Evolutionary conservation across 2,888 invertebrate species (phyloP), one percentile per base, ranked within the genome.

Genomic region (Epinotia ramella): DNA sequence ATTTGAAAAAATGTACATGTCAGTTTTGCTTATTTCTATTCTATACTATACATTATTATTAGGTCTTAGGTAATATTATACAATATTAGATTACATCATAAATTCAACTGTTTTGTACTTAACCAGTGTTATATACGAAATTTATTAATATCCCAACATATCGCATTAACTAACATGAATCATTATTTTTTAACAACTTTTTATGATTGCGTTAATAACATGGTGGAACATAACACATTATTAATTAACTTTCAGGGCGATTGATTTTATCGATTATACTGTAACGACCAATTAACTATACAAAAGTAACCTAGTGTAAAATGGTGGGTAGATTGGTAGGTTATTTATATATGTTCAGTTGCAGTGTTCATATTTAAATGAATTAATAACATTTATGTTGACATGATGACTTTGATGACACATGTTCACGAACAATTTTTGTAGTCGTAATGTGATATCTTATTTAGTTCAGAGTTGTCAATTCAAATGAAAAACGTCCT

Each of bases 371-470:
- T 53, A 12, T 53, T 33, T 56, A 18, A 67, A 56, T 67, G 33
- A 56, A 56, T 63, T 40, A 63, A 18, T 28, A 28, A 59, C 59
- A 66, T 33, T 67, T 11, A 7, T 12, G 12, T 66, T 33, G n/a
- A n/a, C 40, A 57, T 16, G 3, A 3, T 68, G 53, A 66, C 11
- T 67, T 33, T 16, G 3, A 3, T 68, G 53, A 66, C 11, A 57
- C 28, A 40, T 16, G 40, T 20, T 46, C 13, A 46, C 46, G 67
- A 18, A 9, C 20, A 59, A 24, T 57, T 20, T 56, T 18, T 67
- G 18, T 33, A 18, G 6, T 11, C 13, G 1, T 18, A 13, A 18
- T 56, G 11, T 18, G n/a, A 40, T 69, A 16, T 13, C 16, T 13
- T 33, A 57, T 40, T 44, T 49, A 49, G 16, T 49, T 49, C 5